These are phyloP conservation scores for Dinocampus coccinellae DNA, from an alignment of 2,888 invertebrate genomes.

Conservation along the genomic window DNA sequence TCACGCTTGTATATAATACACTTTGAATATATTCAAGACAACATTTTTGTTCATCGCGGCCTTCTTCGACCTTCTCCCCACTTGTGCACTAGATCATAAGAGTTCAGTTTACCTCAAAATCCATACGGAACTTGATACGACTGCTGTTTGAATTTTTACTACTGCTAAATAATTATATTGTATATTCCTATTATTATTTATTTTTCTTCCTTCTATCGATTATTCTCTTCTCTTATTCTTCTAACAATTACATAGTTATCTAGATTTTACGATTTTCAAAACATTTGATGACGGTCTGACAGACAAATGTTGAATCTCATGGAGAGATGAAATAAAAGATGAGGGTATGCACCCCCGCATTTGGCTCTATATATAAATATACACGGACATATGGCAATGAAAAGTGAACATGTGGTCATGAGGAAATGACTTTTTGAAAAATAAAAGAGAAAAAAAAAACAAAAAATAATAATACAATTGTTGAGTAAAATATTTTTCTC, in stretches of 20 bases:
- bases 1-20: neutral
- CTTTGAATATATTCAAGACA: neutral
- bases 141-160: constrained; percentile 27
- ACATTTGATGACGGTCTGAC: neutral
- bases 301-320: neutral
- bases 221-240: too few species aligned
- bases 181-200: too few species aligned
- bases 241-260: too few species aligned
- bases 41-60: constrained; percentile 50
- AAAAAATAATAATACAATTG: too few species aligned
- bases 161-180: too few species aligned
- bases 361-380: neutral
- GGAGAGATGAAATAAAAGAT: neutral
- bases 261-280: neutral
- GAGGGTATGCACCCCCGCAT: neutral
- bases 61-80: constrained; percentile 67
- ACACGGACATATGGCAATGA: neutral
- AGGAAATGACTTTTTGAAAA: neutral
- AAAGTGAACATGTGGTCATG: neutral
- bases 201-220: constrained; percentile 12
- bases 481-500: too few species aligned
- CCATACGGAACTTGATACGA: too few species aligned
- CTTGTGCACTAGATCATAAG: constrained; percentile 29
- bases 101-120: constrained; percentile 13
- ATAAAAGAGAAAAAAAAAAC: too few species aligned